Evolutionary conservation across 2,888 invertebrate species (phyloP).

Genomic region (Ochlodes sylvanus): DNA sequence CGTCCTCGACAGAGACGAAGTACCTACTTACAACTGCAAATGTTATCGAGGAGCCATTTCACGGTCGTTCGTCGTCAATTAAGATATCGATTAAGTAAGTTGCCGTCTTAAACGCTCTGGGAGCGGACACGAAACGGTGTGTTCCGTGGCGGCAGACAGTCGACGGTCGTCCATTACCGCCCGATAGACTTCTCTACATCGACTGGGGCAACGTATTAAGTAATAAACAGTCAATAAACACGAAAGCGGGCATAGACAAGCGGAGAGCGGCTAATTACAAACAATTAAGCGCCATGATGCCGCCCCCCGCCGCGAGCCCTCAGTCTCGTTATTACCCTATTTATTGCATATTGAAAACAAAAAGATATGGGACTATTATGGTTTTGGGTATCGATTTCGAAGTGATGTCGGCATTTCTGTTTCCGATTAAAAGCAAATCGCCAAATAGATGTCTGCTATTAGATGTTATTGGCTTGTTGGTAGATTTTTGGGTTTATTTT

Average conservation of each 20-base stretch:
- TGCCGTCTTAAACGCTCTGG: conserved; percentile 1
- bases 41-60: not conserved
- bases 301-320: conserved; percentile 32
- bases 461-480: not conserved
- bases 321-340: conserved; percentile 30
- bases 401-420: conserved; percentile 27
- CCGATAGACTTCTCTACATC: conserved; percentile 46
- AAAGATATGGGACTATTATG: conserved; percentile 36
- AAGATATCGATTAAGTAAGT: conserved; percentile 1
- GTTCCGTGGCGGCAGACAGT: conserved; percentile 8
- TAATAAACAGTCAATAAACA: conserved; percentile 78
- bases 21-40: not conserved
- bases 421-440: conserved; percentile 23
- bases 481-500: too few relatives aligned
- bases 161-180: conserved; percentile 42
- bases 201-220: conserved; percentile 70
- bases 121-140: not conserved
- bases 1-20: not conserved
- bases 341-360: conserved; percentile 39
- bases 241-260: conserved; percentile 52
- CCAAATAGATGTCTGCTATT: conserved; percentile 17
- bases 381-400: conserved; percentile 24
- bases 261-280: conserved; percentile 70
- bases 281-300: conserved; percentile 70
- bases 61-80: not conserved